Conservation (phyloP, 2,888 invertebrate species). For the Oxyteleia sp. region DNA sequence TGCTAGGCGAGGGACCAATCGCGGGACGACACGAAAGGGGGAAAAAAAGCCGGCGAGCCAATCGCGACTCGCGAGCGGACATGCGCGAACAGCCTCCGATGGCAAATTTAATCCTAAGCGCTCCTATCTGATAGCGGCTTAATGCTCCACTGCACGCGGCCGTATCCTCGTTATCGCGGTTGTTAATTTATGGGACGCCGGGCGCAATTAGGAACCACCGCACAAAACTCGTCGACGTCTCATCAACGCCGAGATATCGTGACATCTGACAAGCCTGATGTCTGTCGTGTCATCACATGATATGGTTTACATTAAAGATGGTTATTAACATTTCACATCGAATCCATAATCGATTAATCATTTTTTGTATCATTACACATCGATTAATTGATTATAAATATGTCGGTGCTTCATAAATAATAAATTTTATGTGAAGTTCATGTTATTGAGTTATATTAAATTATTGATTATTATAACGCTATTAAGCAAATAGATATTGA, state of each 20-base stretch:
- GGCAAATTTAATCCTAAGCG: constrained; percentile 57
- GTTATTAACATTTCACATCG: too few species aligned
- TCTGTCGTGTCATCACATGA: not conserved
- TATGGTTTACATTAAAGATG: not conserved
- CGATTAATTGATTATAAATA: too few species aligned
- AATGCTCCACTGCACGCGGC: constrained; percentile 28
- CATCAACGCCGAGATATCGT: not conserved
- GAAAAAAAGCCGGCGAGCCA: constrained; percentile 57
- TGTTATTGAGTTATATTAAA: too few species aligned
- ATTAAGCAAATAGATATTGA: too few species aligned
- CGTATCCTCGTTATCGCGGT: constrained; percentile 23
- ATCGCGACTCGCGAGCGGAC: constrained; percentile 23
- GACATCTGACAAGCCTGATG: not conserved
- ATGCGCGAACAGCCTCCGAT: constrained; percentile 61
- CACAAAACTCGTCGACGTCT: not conserved
- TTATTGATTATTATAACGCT: too few species aligned
- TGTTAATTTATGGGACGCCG: constrained; percentile 45
- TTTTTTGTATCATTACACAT: too few species aligned
- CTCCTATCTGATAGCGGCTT: constrained; percentile 45
- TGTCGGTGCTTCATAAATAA: too few species aligned
- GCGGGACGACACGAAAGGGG: constrained; percentile 25
- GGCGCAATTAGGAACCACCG: constrained; percentile 43
- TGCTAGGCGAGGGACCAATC: constrained; percentile 57
- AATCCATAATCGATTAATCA: too few species aligned
- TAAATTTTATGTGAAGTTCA: too few species aligned